Evolutionary conservation across 2,797 vertebrate species (phyloP).

Genomic region (Epinephelus coioides): DNA sequence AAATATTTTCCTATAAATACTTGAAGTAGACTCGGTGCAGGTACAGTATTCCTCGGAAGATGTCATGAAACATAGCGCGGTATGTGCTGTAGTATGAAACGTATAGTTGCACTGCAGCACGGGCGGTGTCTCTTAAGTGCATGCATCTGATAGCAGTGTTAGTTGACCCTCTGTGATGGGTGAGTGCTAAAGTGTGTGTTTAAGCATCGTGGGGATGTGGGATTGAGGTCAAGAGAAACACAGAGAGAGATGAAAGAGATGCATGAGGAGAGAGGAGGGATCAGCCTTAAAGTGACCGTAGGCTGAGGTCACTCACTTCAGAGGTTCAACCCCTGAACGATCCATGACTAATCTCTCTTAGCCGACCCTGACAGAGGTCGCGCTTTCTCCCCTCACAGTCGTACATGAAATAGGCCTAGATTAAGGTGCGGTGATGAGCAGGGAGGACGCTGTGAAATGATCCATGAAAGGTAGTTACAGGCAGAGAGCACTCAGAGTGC

Average conservation of each 20-base stretch:
- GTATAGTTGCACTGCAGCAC: slow-evolving; percentile 19
- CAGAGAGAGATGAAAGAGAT: slow-evolving; percentile 40
- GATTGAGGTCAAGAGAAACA: slow-evolving; percentile 63
- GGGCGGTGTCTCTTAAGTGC: slow-evolving; percentile 48
- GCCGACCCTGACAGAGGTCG: slow-evolving; percentile 50
- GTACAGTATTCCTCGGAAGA: background rate
- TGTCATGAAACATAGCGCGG: background rate
- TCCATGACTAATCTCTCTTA: slow-evolving; percentile 56
- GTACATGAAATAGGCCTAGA: slow-evolving; percentile 22
- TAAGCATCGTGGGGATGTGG: slow-evolving; percentile 61
- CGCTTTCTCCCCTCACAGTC: slow-evolving; percentile 5
- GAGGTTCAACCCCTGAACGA: slow-evolving; percentile 52
- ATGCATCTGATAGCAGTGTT: slow-evolving; percentile 45
- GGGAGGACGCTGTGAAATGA: slow-evolving; percentile 25
- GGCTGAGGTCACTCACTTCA: slow-evolving; percentile 58
- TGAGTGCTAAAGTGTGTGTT: slow-evolving; percentile 59
- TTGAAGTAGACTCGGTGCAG: background rate
- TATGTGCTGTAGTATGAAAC: background rate
- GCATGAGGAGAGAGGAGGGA: slow-evolving; percentile 57
- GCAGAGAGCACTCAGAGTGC: background rate
- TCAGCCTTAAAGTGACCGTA: slow-evolving; percentile 56
- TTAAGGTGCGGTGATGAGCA: slow-evolving; percentile 46
- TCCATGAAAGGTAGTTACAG: slow-evolving; percentile 28
- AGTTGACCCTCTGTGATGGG: slow-evolving; percentile 50
- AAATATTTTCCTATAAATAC: slow-evolving; percentile 9